Base-by-base conservation (phyloP, 2,797 vertebrate species). In the Parauchenoglanis punctatus region DNA sequence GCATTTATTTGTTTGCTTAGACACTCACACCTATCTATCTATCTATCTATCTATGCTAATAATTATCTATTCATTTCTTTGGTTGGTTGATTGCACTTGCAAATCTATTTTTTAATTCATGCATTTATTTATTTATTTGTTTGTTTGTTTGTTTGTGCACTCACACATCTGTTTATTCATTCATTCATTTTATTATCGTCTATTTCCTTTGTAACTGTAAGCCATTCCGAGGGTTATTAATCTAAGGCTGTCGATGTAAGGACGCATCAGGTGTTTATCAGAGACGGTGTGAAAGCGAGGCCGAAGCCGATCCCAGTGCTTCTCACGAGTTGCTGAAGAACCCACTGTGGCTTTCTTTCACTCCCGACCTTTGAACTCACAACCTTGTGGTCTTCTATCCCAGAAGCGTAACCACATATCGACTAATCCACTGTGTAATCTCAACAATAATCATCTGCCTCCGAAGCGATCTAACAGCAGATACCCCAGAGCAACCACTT, bases 231-330 rank as follows among this genome's bases (percentile, higher is more conserved):
- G 25, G 15, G 25, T 2, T 52, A 17, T 52, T 73, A 13, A 75
- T 49, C 44, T 6, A 17, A 12, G n/a, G 0, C 25, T n/a, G 3
- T 40, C 17, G 15, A 17, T 49, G 7, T 15, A 52, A 28, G 52
- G 23, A 7, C 0, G 11, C 2, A 3, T 25, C 4, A 0, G 5
- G 10, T 0, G 15, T 52, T 28, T 17, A 28, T 28, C 46, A 17
- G 10, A 12, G 70, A 25, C 40, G 40, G 23, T 7, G 44, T 49
- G 15, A 75, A 1, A 13, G 12, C 44, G 18, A 1, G 6, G 12
- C 20, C 6, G 77, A 25, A 35, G 40, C n/a, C 18, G 2, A 81
- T 63, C 35, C 23, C 6, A n/a, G 3, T 35, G 1, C 7, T 67
- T 65, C 4, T 25, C 28, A 1, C 10, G 20, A 23, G 8, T 58